These are phyloP conservation scores for Nylanderia fulva DNA, from an alignment of 1,140 invertebrate species.

Conservation along the genomic window DNA sequence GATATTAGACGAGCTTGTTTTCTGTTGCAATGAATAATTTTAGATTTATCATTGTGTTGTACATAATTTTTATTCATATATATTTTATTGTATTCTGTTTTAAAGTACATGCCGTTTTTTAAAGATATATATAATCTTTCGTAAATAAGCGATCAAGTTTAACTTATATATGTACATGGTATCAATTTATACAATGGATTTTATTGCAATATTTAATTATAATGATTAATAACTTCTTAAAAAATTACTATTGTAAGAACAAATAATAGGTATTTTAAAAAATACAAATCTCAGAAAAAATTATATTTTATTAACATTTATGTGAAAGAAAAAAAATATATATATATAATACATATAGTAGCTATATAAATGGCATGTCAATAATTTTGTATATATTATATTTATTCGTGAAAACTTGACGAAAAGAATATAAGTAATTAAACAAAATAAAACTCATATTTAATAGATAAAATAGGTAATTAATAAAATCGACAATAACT, in stretches of 20 bases:
- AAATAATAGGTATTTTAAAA: slow-evolving; percentile 49
- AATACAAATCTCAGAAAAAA: slow-evolving; percentile 2
- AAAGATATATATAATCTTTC: neutral
- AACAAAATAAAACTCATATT: neutral
- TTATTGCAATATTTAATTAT: slow-evolving; percentile 1
- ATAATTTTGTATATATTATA: neutral
- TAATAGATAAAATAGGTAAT: neutral
- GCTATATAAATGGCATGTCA: neutral
- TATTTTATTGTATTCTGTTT: slow-evolving; percentile 42
- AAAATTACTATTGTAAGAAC: slow-evolving; percentile 25
- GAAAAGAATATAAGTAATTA: neutral
- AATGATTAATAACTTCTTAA: neutral
- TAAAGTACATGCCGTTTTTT: neutral
- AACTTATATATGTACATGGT: slow-evolving; percentile 26
- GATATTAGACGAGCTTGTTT: slow-evolving; percentile 50
- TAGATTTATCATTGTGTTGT: slow-evolving; percentile 34
- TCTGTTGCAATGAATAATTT: slow-evolving; percentile 6
- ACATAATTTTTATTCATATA: slow-evolving; percentile 31
- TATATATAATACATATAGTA: neutral
- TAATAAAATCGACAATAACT: neutral
- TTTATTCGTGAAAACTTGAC: neutral
- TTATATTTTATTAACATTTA: slow-evolving; percentile 12
- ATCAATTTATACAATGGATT: neutral
- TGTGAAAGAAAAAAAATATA: neutral
- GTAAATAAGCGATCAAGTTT: slow-evolving; percentile 13